A percentile compares a stretch with the other conserved stretches of the same genome.
Conservation (phyloP, 1,140 invertebrate genomes). For the Bombus superbus region DNA sequence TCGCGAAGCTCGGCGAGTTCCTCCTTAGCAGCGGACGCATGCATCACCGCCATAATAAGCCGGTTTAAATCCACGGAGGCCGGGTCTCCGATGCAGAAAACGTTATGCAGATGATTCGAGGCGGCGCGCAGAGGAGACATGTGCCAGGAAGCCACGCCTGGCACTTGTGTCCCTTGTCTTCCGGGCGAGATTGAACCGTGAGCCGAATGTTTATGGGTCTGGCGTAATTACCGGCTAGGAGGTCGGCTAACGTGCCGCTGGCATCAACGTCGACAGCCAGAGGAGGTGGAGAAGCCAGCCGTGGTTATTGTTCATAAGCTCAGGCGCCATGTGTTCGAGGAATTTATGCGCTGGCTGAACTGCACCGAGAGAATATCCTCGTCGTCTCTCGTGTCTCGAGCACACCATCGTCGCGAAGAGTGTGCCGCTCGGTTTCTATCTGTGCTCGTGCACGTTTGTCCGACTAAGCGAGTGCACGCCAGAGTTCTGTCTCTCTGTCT, state of each 20-base stretch:
- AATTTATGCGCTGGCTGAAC: slow-evolving; percentile 73
- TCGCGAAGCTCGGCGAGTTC: no score
- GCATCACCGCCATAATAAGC: slow-evolving; percentile 32
- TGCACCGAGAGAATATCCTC: slow-evolving; percentile 25
- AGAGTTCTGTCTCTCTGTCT: neutral
- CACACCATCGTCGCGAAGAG: slow-evolving; percentile 8
- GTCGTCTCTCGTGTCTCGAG: slow-evolving; percentile 17
- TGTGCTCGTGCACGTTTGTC: neutral
- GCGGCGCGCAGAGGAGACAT: slow-evolving; percentile 16
- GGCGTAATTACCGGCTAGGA: slow-evolving; percentile 62
- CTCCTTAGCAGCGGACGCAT: neutral
- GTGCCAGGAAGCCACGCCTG: slow-evolving; percentile 47
- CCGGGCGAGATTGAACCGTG: slow-evolving; percentile 58
- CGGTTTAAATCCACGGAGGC: slow-evolving; percentile 21
- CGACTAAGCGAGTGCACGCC: neutral
- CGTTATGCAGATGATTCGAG: slow-evolving; percentile 52
- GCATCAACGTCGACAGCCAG: slow-evolving; percentile 52
- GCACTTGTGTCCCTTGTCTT: slow-evolving; percentile 58
- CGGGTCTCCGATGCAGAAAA: slow-evolving; percentile 29
- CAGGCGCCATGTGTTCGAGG: slow-evolving; percentile 71
- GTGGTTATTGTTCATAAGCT: slow-evolving; percentile 76
- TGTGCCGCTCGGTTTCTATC: neutral
- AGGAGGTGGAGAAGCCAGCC: slow-evolving; percentile 51
- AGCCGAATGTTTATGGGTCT: slow-evolving; percentile 67
- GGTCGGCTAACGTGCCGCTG: slow-evolving; percentile 53